Percentiles rank a stretch among this genome's conserved stretches.
Conservation (phyloP, 2,113 vertebrate genomes). For the Oncorhynchus gorbuscha region DNA sequence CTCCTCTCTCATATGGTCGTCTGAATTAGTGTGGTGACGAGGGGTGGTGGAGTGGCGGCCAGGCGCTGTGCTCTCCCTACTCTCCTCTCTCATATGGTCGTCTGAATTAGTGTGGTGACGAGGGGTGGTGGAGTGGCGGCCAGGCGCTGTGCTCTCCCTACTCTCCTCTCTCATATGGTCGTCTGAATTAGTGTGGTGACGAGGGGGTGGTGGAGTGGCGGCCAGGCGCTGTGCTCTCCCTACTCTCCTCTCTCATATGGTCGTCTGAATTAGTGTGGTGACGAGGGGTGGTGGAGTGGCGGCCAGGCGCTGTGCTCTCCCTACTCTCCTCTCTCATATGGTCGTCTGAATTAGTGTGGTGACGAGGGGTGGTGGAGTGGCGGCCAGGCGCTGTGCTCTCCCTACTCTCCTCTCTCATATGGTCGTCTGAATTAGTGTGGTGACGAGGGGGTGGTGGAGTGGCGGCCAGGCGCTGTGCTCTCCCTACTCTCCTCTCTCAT, state of each 20-base stretch:
- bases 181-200: slow-evolving; percentile 83
- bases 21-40: slow-evolving; percentile 82
- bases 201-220: slow-evolving; percentile 40
- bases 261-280: slow-evolving; percentile 85
- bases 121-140: slow-evolving; percentile 59
- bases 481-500: slow-evolving; percentile 69
- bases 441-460: slow-evolving; percentile 45
- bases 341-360: slow-evolving; percentile 86
- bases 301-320: slow-evolving; percentile 10
- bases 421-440: slow-evolving; percentile 87
- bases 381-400: slow-evolving; percentile 11
- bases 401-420: slow-evolving; percentile 75
- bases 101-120: slow-evolving; percentile 82
- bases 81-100: slow-evolving; percentile 82
- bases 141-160: slow-evolving; percentile 18
- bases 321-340: slow-evolving; percentile 77
- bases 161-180: slow-evolving; percentile 81
- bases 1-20: slow-evolving; percentile 83
- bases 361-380: slow-evolving; percentile 61
- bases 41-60: slow-evolving; percentile 58
- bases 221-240: slow-evolving; percentile 19
- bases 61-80: slow-evolving; percentile 18
- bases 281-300: slow-evolving; percentile 60
- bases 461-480: slow-evolving; percentile 17
- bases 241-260: slow-evolving; percentile 79